Evolutionary conservation across 2,888 invertebrate species (phyloP).

Genomic region (Heliconius ethilla): DNA sequence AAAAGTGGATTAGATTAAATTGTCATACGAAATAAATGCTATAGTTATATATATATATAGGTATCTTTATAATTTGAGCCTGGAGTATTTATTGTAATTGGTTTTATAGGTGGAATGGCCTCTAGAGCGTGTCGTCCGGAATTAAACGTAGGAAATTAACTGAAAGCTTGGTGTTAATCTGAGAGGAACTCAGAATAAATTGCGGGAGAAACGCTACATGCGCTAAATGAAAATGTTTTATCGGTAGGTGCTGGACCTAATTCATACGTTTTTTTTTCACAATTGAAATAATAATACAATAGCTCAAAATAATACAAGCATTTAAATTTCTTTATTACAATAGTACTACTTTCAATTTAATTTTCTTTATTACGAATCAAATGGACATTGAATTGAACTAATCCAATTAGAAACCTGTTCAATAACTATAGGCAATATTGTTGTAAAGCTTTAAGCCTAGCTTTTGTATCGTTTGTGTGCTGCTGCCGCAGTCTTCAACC

Average conservation of each 20-base stretch:
- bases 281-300: too few species aligned
- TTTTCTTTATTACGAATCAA: neutral
- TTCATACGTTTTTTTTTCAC: too few species aligned
- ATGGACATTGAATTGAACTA: neutral
- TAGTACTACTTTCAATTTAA: neutral
- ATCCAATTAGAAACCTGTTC: slow-evolving; percentile 3
- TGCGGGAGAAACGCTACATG: slow-evolving; percentile 3
- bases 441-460: slow-evolving; percentile 3
- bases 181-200: slow-evolving; percentile 23
- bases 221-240: neutral
- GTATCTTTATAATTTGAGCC: neutral
- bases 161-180: slow-evolving; percentile 66
- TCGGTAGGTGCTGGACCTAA: neutral
- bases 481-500: neutral
- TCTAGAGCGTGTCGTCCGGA: slow-evolving; percentile 39
- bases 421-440: neutral
- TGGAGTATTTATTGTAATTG: slow-evolving; percentile 26
- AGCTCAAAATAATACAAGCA: too few species aligned
- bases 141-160: slow-evolving; percentile 67
- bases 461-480: neutral
- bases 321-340: too few species aligned
- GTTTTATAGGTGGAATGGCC: slow-evolving; percentile 28
- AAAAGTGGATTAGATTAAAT: neutral
- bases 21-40: neutral
- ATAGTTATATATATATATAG: neutral